phyloP scores from a whole-genome alignment of 1,140 invertebrate species.

The honey bee (Apis mellifera) region Amel_HAv3.1 CM009943.2:2839001-2839500 shows the following conservation, averaged over 20 bases:
- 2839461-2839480: conserved; percentile 6
- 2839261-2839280: conserved; percentile 14
- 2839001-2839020: conserved; percentile 45
- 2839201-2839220: conserved; percentile 74
- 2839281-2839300: conserved; percentile 6
- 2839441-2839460: background rate
- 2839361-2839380: too few species aligned
- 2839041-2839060: background rate
- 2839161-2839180: conserved; percentile 39
- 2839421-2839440: background rate
- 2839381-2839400: background rate
- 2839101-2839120: background rate
- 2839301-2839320: conserved; percentile 15
- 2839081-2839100: background rate
- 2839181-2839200: conserved; percentile 30
- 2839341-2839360: background rate
- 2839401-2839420: background rate
- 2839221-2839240: conserved; percentile 59
- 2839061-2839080: background rate
- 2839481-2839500: conserved; percentile 27
- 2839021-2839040: background rate
- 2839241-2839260: conserved; percentile 75
- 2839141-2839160: conserved; percentile 39
- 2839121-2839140: background rate
- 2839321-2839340: background rate